Base-by-base conservation (phyloP, 2,888 invertebrate species). In the Drosophila monieri region DNA sequence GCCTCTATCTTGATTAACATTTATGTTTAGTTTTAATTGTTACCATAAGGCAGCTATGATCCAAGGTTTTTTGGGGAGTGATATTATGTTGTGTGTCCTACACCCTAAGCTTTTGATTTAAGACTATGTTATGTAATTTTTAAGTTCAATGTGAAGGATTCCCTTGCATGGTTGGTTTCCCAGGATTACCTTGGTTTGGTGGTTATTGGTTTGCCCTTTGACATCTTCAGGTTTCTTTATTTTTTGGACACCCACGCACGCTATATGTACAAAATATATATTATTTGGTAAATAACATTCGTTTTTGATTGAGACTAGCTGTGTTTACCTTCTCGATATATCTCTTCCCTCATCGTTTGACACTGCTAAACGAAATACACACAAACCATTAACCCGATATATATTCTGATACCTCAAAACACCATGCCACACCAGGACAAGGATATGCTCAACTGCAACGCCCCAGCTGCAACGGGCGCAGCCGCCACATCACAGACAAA, bases 351-450 rank as follows among this genome's bases (percentile, higher is more conserved):
- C 41, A 44, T 6, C 14, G 12, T 30, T 21, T 30, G 10, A 27
- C 15, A 27, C 25, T 54, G 64, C 65, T 35, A 6, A 35, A 35
- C 64, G 48, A 53, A 41, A 47, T 23, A 57, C 23, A 59, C 49
- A 53, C 51, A 62, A 52, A 14, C 51, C 57, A 48, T 52, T 55
- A 73, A 77, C 27, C 46, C 69, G 18, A 57, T 69, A 69, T 77
- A 73, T 65, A 66, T 69, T 76, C 52, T 51, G 51, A 74, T 51
- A 52, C 62, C 49, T 74, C 44, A 32, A 55, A 76, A 67, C 65
- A 60, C 65, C 44, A 37, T 23, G 64, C 64, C 10, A 48, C 30
- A 73, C 62, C 65, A 90, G 90, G 90, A 90, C 74, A 89, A 90
- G 79, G 90, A 90, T 60, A 39, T 73, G 74, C 62, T 79, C 55